Base-by-base conservation (phyloP, 1,140 invertebrate genomes). In the Drosophila nasuta region DNA sequence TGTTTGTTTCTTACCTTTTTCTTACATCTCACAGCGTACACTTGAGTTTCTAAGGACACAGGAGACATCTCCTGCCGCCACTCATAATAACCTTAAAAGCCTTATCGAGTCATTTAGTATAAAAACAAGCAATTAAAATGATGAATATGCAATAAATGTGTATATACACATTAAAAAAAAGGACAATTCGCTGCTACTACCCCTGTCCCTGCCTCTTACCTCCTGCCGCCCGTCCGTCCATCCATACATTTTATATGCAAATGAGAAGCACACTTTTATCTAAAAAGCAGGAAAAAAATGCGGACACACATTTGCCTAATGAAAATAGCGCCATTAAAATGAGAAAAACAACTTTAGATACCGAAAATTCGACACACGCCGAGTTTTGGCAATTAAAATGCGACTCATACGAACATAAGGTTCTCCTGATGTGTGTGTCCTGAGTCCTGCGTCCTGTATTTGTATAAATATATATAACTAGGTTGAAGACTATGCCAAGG, bases 341-440 rank as follows among this genome's bases (percentile, higher is more conserved):
- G 73, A 77, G 76, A 89, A 91, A 89, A 91, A 91, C 89, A 91
- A 91, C 89, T 91, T 91, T 91, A 91, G 89, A 91, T 91, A 91
- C 71, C 68, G 63, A 81, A 25, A 81, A 91, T 81, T 91, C 72
- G 79, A 85, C 91, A 88, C 88, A 91, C 75, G 85, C 71, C 81
- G 89, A 67, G 73, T 88, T 87, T 82, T 68, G 82, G 77, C 89
- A 89, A 89, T 91, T 91, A 83, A 91, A 88, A 70, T 60, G 62
- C 75, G 67, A 52, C 51, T 52, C 51, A n/a, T 33, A 79, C 78
- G 82, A 81, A 67, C 67, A 85, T 66, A 82, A 87, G 85, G 85
- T 82, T 58, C 79, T 77, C 51, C 72, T 64, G 20, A 0, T 25
- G 20, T 4, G 66, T 51, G 64, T 54, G 28, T 43, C 17, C 13